Evolutionary conservation across 2,113 vertebrate genomes (phyloP).

Genomic region (Myiozetetes cayanensis): DNA sequence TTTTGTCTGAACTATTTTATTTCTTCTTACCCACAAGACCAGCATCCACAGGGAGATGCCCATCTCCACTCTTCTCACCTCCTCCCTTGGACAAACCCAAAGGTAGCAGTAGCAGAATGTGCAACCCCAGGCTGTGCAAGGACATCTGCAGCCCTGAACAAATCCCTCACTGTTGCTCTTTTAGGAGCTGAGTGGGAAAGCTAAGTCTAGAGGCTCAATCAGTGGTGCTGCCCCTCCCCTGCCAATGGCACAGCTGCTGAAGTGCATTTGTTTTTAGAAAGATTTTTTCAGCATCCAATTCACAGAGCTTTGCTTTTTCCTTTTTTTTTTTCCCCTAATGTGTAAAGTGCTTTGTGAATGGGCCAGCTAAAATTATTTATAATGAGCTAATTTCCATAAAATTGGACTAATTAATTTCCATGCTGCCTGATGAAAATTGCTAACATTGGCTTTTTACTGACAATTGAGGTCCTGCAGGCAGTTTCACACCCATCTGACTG

Average conservation of each 20-base stretch:
- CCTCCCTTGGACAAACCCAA: background rate
- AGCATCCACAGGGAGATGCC: background rate
- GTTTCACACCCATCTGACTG: constrained; percentile 16
- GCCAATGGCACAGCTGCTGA: constrained; percentile 58
- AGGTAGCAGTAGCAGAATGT: background rate
- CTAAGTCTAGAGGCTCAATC: background rate
- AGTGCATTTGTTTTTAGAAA: constrained; percentile 56
- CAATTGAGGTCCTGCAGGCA: constrained; percentile 53
- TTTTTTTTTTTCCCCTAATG: background rate
- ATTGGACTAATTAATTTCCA: constrained; percentile 75
- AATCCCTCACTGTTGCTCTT: constrained; percentile 29
- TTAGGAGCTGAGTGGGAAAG: background rate
- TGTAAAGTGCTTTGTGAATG: constrained; percentile 69
- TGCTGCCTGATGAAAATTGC: constrained; percentile 70
- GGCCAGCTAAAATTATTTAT: constrained; percentile 74
- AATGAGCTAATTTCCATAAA: constrained; percentile 76
- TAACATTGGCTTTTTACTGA: constrained; percentile 63
- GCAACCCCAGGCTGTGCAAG: background rate
- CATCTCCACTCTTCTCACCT: background rate
- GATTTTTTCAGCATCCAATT: constrained; percentile 50
- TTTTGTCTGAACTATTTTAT: background rate
- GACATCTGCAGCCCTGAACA: constrained; percentile 3
- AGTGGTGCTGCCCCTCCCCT: constrained; percentile 32
- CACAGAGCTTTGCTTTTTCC: constrained; percentile 49
- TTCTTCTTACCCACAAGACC: background rate